Percentiles rank a stretch among this genome's conserved stretches.
Conservation (phyloP, 2,113 vertebrate genomes). For the Mionectes macconnelli region DNA sequence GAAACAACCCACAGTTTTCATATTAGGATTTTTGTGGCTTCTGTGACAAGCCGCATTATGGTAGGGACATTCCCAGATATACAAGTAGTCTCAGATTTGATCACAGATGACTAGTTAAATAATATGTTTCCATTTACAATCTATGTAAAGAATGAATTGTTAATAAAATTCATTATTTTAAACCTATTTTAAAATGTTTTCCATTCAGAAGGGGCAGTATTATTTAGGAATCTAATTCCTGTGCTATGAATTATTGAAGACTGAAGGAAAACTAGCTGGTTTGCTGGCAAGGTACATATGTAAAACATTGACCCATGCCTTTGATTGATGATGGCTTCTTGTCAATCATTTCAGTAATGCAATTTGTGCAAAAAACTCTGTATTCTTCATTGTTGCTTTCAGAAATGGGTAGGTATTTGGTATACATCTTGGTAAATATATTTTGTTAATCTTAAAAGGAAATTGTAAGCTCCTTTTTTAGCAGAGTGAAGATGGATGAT, state of each 20-base stretch:
- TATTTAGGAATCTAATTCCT: constrained; percentile 1
- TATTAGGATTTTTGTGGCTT: background rate
- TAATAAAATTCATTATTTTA: background rate
- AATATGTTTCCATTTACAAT: background rate
- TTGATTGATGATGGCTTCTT: background rate
- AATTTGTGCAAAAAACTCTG: background rate
- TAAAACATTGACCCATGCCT: background rate
- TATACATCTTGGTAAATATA: no score
- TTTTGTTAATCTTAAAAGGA: background rate
- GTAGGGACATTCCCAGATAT: background rate
- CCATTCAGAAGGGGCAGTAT: background rate
- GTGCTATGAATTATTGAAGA: background rate
- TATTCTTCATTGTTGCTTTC: background rate
- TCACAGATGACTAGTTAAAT: background rate
- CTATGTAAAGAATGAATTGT: background rate
- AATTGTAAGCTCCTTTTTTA: background rate
- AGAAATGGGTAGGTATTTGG: background rate
- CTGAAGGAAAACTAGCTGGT: background rate
- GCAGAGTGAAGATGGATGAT: background rate
- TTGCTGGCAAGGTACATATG: background rate
- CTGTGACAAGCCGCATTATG: background rate
- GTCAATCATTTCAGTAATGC: background rate
- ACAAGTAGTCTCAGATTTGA: background rate
- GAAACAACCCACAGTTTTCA: constrained; percentile 5
- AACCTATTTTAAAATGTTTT: background rate